Evolutionary conservation across 2,888 invertebrate species (phyloP).

Genomic region (Elmis aenea): DNA sequence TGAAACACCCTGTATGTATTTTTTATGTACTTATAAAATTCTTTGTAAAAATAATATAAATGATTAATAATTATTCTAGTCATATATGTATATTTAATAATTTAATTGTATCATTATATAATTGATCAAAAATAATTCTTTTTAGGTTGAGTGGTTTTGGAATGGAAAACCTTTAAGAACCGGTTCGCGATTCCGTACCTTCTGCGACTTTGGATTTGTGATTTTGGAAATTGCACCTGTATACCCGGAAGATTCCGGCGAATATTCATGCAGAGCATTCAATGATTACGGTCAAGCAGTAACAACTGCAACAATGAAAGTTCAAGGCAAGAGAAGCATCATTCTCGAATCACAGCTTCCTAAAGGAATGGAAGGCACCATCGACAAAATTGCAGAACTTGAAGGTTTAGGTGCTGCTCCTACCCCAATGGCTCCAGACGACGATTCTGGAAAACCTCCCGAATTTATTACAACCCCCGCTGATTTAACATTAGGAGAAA

Average conservation of each 20-base stretch:
- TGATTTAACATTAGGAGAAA: slow-evolving; percentile 79
- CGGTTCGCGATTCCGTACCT: slow-evolving; percentile 90
- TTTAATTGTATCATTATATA: too few relatives aligned
- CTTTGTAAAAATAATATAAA: too few relatives aligned
- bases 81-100: slow-evolving; percentile 1
- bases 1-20: too few relatives aligned
- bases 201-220: slow-evolving; percentile 97
- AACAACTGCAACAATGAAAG: slow-evolving; percentile 82
- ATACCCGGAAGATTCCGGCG: slow-evolving; percentile 93
- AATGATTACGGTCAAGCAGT: slow-evolving; percentile 90
- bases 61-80: slow-evolving; percentile 46
- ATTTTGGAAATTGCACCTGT: slow-evolving; percentile 96
- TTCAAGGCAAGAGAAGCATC: slow-evolving; percentile 86
- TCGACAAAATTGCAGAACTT: slow-evolving; percentile 86
- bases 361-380: slow-evolving; percentile 89
- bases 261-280: slow-evolving; percentile 81
- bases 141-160: slow-evolving; percentile 88
- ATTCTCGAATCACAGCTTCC: slow-evolving; percentile 88
- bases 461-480: slow-evolving; percentile 85
- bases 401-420: slow-evolving; percentile 76
- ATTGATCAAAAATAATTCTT: too few relatives aligned
- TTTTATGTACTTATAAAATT: too few relatives aligned
- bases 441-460: slow-evolving; percentile 81
- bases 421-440: slow-evolving; percentile 65
- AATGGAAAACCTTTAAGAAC: slow-evolving; percentile 84